Conservation (phyloP, 2,113 vertebrate genomes). For the Caranx melampygus region DNA sequence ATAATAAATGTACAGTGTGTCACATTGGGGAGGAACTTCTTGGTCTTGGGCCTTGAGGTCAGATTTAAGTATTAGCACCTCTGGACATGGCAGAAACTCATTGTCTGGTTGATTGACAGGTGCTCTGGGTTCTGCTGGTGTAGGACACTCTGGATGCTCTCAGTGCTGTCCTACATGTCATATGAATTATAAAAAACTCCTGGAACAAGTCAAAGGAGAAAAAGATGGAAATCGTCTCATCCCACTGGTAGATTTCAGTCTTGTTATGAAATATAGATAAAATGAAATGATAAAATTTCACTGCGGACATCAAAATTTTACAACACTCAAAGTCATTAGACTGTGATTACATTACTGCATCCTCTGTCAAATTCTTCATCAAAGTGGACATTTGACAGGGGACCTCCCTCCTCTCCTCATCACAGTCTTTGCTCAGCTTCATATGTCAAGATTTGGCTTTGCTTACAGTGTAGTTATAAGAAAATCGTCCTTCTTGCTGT, state of each 20-base stretch:
- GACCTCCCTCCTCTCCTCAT: not conserved
- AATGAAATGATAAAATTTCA: conserved; percentile 9
- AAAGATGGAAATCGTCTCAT: not conserved
- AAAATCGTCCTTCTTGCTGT: too few species aligned
- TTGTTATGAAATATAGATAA: not conserved
- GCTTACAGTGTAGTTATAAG: too few species aligned
- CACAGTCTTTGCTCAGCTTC: not conserved
- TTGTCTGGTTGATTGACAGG: conserved; percentile 11
- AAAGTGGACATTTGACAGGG: conserved; percentile 1
- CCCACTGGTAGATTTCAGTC: not conserved
- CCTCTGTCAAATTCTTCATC: not conserved
- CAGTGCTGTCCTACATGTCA: not conserved
- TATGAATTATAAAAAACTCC: conserved; percentile 49
- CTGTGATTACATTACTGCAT: not conserved
- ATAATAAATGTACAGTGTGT: not conserved
- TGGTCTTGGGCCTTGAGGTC: conserved; percentile 28
- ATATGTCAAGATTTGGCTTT: not conserved
- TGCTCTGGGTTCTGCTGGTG: conserved; percentile 5
- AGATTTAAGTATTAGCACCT: conserved; percentile 11
- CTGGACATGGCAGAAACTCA: conserved; percentile 2
- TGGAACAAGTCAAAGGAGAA: conserved; percentile 5
- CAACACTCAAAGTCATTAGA: not conserved
- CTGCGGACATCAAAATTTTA: not conserved
- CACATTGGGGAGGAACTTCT: not conserved
- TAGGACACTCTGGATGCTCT: conserved; percentile 15